A percentile compares a stretch with the other conserved stretches of the same genome.
Conservation (phyloP, 2,888 invertebrate genomes). For the Notodonta dromedarius region DNA sequence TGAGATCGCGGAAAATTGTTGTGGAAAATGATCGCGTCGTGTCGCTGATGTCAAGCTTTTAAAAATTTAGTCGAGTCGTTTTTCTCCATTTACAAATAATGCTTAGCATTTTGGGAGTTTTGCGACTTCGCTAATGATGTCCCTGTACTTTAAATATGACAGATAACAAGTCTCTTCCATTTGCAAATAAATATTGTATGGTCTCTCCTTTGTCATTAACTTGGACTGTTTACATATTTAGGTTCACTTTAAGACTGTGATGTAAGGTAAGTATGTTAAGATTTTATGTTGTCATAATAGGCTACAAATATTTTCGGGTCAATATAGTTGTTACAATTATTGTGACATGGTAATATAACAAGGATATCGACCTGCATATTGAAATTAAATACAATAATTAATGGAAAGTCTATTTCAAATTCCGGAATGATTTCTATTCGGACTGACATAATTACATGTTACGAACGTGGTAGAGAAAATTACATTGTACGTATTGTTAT, state of each 20-base stretch:
- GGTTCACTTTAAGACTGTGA: not conserved
- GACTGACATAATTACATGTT: too few relatives aligned
- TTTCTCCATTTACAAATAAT: conserved; percentile 12
- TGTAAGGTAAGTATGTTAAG: too few relatives aligned
- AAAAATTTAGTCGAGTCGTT: not conserved
- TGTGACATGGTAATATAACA: too few relatives aligned
- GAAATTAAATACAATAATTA: too few relatives aligned
- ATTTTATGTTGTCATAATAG: too few relatives aligned
- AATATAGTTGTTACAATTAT: too few relatives aligned
- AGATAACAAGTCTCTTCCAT: conserved; percentile 30
- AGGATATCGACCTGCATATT: too few relatives aligned
- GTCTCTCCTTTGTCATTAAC: not conserved
- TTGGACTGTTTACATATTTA: not conserved
- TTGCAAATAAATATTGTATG: conserved; percentile 13
- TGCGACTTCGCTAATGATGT: conserved; percentile 8
- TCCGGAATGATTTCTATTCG: too few relatives aligned
- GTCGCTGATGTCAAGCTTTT: conserved; percentile 22
- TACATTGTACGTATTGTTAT: too few relatives aligned
- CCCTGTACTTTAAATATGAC: conserved; percentile 20
- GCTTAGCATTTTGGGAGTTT: conserved; percentile 10
- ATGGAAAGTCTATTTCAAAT: too few relatives aligned
- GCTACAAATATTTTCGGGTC: too few relatives aligned
- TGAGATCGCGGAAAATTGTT: conserved; percentile 10
- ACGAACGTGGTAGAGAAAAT: too few relatives aligned
- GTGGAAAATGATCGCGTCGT: conserved; percentile 11